Evolutionary conservation across 1,140 invertebrate genomes (phyloP).

Genomic region (Helicorthomorpha holstii): DNA sequence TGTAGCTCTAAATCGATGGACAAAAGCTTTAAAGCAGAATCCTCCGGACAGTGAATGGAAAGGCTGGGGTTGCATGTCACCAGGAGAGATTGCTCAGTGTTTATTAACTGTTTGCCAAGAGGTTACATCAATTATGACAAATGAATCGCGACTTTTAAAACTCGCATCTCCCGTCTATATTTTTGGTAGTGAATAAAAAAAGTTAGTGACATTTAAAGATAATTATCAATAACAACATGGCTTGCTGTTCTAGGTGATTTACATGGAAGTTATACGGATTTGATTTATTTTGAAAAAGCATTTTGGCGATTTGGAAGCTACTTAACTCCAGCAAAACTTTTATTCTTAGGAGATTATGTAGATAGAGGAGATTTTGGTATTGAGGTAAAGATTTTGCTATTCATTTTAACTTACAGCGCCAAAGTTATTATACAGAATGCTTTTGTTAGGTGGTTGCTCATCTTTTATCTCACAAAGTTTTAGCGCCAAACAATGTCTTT

Average conservation of each 20-base stretch:
- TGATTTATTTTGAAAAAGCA: conserved; percentile 40
- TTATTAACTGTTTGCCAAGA: conserved; percentile 19
- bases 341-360: conserved; percentile 50
- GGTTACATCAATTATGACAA: conserved; percentile 18
- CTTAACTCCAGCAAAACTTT: conserved; percentile 36
- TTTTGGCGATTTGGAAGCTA: conserved; percentile 38
- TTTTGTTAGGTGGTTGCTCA: conserved; percentile 34
- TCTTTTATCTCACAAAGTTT: conserved; percentile 43
- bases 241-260: conserved; percentile 30
- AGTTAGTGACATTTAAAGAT: neutral
- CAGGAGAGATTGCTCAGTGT: conserved; percentile 26
- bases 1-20: too few relatives aligned
- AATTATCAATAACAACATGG: neutral
- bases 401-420: conserved; percentile 1
- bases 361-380: conserved; percentile 40
- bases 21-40: too few relatives aligned
- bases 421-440: neutral
- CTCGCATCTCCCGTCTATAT: conserved; percentile 35
- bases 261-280: conserved; percentile 40
- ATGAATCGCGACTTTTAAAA: conserved; percentile 30
- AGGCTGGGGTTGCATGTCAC: conserved; percentile 31
- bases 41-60: neutral
- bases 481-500: conserved; percentile 39
- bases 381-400: conserved; percentile 24
- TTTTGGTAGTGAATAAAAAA: conserved; percentile 23